Base-by-base conservation (phyloP, 2,113 vertebrate genomes). In the Ochotona curzoniae region DNA sequence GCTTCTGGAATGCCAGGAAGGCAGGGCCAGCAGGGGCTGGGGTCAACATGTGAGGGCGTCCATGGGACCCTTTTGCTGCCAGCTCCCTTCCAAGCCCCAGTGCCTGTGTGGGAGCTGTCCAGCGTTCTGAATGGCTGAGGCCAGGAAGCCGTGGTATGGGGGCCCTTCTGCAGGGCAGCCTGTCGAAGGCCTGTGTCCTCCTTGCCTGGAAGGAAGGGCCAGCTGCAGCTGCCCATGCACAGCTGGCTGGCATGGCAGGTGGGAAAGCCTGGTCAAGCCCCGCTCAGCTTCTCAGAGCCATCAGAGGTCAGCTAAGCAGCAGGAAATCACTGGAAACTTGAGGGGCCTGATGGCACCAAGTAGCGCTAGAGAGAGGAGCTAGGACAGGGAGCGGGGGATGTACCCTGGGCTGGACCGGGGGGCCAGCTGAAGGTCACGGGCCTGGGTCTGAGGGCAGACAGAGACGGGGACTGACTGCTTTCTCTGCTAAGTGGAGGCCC, bases 351-450 rank as follows among this genome's bases (percentile, higher is more conserved):
- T n/a, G n/a, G 30, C 63, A 28, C 3, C 18, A 32, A 17, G 20
- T n/a, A 1, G 9, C 4, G 0, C 14, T 1, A 21, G 7, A 35
- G 4, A 5, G 2, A 21, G 3, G 70, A 70, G 21, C 1, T 1
- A 32, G 26, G 2, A 51, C 44, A 17, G 38, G 69, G 25, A 69
- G 32, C 12, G 7, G 23, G 44, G 2, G 60, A 0, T 17, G 84
- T 11, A 0, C 18, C 54, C 8, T 7, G 25, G 73, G 61, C 23
- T 17, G 44, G 3, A 57, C 12, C 15, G 10, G 6, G 15, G 70
- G 20, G 20, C 28, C 81, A 3, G 44, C 28, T 23, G 57, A 49
- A 26, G n/a, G 28, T 51, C 0, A 18, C 2, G 6, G 32, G 44
- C 28, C 1, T 0, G 1, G n/a, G 21, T 23, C 10, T 11, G 25